phyloP scores from a whole-genome alignment of 2,888 invertebrate genomes.

The Cartodere bifasciata region DNA sequence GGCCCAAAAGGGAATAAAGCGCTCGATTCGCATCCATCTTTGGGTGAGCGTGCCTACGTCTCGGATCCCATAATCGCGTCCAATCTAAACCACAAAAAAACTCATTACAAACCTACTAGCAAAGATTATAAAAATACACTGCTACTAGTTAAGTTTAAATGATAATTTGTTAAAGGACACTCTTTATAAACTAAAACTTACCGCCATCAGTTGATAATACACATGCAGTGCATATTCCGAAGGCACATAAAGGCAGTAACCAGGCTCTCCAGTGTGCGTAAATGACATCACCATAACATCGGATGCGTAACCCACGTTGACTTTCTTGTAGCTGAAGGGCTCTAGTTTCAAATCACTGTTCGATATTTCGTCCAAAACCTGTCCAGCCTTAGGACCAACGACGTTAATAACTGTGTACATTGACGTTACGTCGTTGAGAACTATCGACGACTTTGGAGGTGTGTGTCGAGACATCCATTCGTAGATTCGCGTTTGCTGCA shows the following conservation, averaged over 20 bases:
- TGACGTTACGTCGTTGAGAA: slow-evolving; percentile 54
- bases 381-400: slow-evolving; percentile 54
- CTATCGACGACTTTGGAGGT: slow-evolving; percentile 45
- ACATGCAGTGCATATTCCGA: slow-evolving; percentile 64
- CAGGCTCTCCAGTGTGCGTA: slow-evolving; percentile 60
- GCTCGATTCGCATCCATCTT: slow-evolving; percentile 52
- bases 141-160: too few relatives aligned
- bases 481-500: slow-evolving; percentile 58
- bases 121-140: too few relatives aligned
- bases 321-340: slow-evolving; percentile 52
- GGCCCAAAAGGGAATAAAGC: slow-evolving; percentile 61
- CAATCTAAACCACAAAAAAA: slow-evolving; percentile 40
- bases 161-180: too few relatives aligned
- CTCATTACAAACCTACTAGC: too few relatives aligned
- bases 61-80: slow-evolving; percentile 51
- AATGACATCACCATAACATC: slow-evolving; percentile 58
- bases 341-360: slow-evolving; percentile 47
- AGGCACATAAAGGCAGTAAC: slow-evolving; percentile 56
- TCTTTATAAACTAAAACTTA: slow-evolving; percentile 24
- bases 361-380: slow-evolving; percentile 49
- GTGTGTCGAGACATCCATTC: slow-evolving; percentile 57
- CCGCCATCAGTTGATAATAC: slow-evolving; percentile 52
- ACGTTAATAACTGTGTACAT: slow-evolving; percentile 61
- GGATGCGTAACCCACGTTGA: slow-evolving; percentile 55
- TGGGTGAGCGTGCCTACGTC: slow-evolving; percentile 57